Conservation (phyloP, 1,140 invertebrate genomes). For the Oedothorax gibbosus region DNA sequence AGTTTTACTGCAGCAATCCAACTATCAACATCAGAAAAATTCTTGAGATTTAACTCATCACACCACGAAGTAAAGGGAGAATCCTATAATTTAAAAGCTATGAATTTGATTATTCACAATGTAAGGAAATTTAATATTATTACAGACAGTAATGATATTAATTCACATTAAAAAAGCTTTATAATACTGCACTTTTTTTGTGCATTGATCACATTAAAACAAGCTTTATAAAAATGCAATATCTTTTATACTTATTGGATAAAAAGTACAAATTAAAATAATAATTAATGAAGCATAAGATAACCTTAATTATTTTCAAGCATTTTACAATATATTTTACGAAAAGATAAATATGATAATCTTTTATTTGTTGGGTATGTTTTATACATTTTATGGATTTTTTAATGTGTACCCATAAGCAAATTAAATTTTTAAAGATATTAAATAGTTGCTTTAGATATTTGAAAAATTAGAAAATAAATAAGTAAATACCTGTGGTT, state of each 20-base stretch:
- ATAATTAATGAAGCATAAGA: neutral
- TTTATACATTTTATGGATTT: no score
- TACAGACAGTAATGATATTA: neutral
- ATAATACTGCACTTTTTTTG: no score
- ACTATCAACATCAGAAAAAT: constrained; percentile 49
- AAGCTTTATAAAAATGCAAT: no score
- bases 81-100: constrained; percentile 32
- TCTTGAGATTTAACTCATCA: constrained; percentile 46
- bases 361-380: no score
- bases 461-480: neutral
- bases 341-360: neutral
- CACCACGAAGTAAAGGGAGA: constrained; percentile 30
- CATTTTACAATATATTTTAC: neutral
- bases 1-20: constrained; percentile 50
- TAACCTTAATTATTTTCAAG: neutral
- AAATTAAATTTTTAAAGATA: neutral
- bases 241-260: neutral
- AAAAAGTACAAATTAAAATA: neutral
- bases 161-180: neutral
- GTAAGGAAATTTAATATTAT: neutral
- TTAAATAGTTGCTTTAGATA: no score
- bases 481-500: constrained; percentile 13
- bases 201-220: no score
- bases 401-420: neutral
- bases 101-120: neutral